phyloP scores from a whole-genome alignment of 2,797 vertebrate species.

The Amblyraja radiata region DNA sequence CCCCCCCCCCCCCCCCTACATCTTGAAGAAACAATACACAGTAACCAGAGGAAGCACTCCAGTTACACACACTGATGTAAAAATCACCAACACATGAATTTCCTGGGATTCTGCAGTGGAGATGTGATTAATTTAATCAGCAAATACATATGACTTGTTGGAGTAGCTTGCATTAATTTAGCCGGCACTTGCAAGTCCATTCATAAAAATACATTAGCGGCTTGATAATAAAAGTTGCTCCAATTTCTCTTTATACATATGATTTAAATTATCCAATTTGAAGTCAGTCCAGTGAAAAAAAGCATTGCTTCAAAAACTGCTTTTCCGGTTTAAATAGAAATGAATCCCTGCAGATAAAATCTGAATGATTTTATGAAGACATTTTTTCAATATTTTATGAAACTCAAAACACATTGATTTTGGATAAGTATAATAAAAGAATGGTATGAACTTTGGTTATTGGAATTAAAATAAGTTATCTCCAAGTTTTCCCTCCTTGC shows the following conservation, averaged over 20 bases:
- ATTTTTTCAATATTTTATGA: constrained; percentile 26
- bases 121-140: neutral
- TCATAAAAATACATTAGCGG: constrained; percentile 24
- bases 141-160: neutral
- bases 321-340: constrained; percentile 8
- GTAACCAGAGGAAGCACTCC: neutral
- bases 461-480: neutral
- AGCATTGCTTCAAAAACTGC: neutral
- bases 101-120: neutral
- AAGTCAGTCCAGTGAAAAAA: constrained; percentile 11
- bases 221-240: constrained; percentile 1
- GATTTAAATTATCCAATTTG: constrained; percentile 35
- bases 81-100: neutral
- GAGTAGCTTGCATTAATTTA: constrained; percentile 1
- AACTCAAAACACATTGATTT: constrained; percentile 26
- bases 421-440: neutral
- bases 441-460: neutral
- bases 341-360: constrained; percentile 18
- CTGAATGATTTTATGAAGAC: constrained; percentile 24
- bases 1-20: too few relatives aligned
- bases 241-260: constrained; percentile 14
- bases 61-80: neutral
- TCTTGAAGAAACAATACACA: neutral
- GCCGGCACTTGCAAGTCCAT: neutral
- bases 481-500: neutral